Evolutionary conservation across 2,888 invertebrate species (phyloP), one percentile per base, ranked within the genome.

Genomic region (Malthinus flaveolus): DNA sequence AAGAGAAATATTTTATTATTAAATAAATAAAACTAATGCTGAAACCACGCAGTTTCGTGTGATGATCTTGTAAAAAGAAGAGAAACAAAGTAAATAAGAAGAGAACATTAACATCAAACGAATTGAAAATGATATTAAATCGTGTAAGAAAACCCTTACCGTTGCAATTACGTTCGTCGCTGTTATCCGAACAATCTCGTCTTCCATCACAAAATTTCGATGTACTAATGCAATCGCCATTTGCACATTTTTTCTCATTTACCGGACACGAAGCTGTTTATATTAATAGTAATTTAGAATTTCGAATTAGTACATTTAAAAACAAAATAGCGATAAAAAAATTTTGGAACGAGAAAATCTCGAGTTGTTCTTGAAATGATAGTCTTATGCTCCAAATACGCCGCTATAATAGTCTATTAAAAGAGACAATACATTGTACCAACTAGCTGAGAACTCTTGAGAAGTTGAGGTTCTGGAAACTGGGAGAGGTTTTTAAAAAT

Each of bases 141-240:
- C 12, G 42, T 37, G 15, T 49, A 23, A 59, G 44, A 50, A 51
- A 46, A 47, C 54, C 61, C 74, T 77, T 76, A 76, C 75, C 75
- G 49, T 71, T 71, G 74, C 88, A 89, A 64, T 82, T 79, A 35
- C 52, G 50, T 72, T 84, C 84, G 68, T 84, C 84, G 58, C 79
- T 79, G 49, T 76, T 75, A 68, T 83, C 83, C 11, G 66, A 62
- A 70, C 84, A 83, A 69, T 83, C 78, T 35, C 35, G 44, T 36
- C 67, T 49, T 47, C 71, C 71, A 69, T 83, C 76, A 69, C 83
- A 83, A 49, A 73, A 73, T 49, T 68, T 66, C 49, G 68, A 59
- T 54, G 71, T 66, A 48, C 75, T 80, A 71, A 80, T 78, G 73
- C 86, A 87, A 62, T 79, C 79, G 36, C 82, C 80, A 64, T 80